phyloP scores from a whole-genome alignment of 2,797 vertebrate species.

The Brachyalestes nurse region DNA sequence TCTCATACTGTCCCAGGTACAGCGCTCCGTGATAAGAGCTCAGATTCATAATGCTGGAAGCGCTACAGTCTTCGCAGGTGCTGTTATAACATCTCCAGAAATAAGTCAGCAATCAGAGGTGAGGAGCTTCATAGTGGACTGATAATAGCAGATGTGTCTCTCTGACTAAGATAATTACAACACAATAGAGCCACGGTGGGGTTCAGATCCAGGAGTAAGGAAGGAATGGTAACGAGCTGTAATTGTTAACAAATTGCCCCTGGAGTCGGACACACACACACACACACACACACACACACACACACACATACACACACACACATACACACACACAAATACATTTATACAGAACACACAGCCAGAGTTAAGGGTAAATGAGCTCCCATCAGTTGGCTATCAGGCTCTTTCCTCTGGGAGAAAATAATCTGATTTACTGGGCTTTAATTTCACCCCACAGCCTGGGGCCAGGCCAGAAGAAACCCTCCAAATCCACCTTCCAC shows the following conservation, averaged over 20 bases:
- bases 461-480: constrained; percentile 78
- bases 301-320: constrained; percentile 61
- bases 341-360: constrained; percentile 65
- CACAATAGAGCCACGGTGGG: constrained; percentile 67
- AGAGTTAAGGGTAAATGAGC: constrained; percentile 77
- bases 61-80: constrained; percentile 55
- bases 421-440: constrained; percentile 89
- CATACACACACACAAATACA: constrained; percentile 48
- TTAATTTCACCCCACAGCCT: constrained; percentile 82
- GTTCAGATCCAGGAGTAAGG: constrained; percentile 63
- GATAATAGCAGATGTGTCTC: constrained; percentile 54
- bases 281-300: constrained; percentile 12
- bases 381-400: constrained; percentile 84
- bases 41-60: constrained; percentile 18
- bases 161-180: constrained; percentile 71
- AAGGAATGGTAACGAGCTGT: constrained; percentile 86
- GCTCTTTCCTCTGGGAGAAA: constrained; percentile 75
- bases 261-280: constrained; percentile 69
- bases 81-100: constrained; percentile 38
- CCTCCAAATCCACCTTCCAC: constrained; percentile 59
- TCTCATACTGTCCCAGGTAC: neutral
- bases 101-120: constrained; percentile 63
- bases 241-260: constrained; percentile 92
- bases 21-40: constrained; percentile 2
- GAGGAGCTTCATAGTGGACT: constrained; percentile 61